phyloP scores from a whole-genome alignment of 2,113 vertebrate genomes.

The Colius striatus region DNA sequence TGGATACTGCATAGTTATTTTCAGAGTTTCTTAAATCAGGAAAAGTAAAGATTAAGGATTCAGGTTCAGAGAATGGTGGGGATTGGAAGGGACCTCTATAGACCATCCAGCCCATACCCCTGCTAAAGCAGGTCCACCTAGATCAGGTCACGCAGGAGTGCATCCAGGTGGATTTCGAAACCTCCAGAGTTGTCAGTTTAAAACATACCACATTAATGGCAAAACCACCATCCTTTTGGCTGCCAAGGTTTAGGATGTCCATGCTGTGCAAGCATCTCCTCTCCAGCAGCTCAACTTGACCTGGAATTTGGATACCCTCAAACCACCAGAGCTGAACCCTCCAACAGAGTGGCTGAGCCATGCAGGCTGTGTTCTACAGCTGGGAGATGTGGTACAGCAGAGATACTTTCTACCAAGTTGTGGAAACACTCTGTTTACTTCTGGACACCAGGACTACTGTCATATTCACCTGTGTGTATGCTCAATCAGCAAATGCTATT shows the following conservation, averaged over 20 bases:
- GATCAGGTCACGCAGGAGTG: too few relatives aligned
- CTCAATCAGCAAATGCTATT: not conserved
- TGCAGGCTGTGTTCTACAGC: not conserved
- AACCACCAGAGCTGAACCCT: not conserved
- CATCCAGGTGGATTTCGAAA: too few relatives aligned
- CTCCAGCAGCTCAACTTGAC: not conserved
- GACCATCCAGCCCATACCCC: too few relatives aligned
- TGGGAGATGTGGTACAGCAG: not conserved
- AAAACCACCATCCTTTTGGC: not conserved
- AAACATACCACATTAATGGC: not conserved
- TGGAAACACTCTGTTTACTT: not conserved
- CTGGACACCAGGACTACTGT: not conserved
- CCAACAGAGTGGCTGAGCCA: fast-evolving
- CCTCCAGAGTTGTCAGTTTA: not conserved
- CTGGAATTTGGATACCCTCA: not conserved
- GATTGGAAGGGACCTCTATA: too few relatives aligned
- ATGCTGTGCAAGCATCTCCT: not conserved
- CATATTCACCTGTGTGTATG: fast-evolving
- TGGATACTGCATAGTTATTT: not conserved
- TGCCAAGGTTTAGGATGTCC: fast-evolving
- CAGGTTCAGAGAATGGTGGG: too few relatives aligned
- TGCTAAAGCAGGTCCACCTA: too few relatives aligned
- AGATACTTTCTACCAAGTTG: not conserved
- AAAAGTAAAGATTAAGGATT: not conserved
- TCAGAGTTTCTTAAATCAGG: not conserved